A percentile compares a stretch with the other conserved stretches of the same genome.
Conservation (phyloP, 2,888 invertebrate genomes). For the Rutpela maculata region DNA sequence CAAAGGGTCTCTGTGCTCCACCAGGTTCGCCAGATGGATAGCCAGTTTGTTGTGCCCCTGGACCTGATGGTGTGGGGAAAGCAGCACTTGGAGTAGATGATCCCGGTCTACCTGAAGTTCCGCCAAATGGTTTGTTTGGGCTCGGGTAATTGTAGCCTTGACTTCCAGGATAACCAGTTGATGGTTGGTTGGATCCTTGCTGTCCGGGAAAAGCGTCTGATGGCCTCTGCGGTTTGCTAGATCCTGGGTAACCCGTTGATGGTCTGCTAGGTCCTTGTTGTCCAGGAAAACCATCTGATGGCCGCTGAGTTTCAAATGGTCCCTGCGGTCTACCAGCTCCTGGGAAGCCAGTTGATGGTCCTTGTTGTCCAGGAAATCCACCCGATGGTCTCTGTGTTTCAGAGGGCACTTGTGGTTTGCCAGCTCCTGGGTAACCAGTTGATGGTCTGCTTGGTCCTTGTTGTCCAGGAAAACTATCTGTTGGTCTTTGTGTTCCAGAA, state of each 20-base stretch:
- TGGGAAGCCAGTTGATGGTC: neutral
- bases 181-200: neutral
- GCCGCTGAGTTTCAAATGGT: conserved; percentile 48
- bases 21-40: neutral
- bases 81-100: neutral
- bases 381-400: no score
- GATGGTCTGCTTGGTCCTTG: neutral
- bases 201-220: conserved; percentile 51
- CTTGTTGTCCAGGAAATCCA: conserved; percentile 49
- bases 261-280: conserved; percentile 51
- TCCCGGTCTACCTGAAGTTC: neutral
- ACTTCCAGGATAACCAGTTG: conserved; percentile 1
- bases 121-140: neutral
- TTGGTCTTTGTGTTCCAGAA: neutral
- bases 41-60: neutral
- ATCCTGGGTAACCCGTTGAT: conserved; percentile 28
- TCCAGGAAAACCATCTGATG: conserved; percentile 45
- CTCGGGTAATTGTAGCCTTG: neutral
- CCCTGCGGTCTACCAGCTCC: conserved; percentile 36
- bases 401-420: conserved; percentile 32
- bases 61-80: neutral
- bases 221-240: conserved; percentile 29
- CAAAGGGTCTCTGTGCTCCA: conserved; percentile 11
- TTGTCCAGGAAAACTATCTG: neutral
- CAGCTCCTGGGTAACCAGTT: conserved; percentile 21